Evolutionary conservation across 2,888 invertebrate genomes (phyloP).

Genomic region (Spilosoma lubricipeda): DNA sequence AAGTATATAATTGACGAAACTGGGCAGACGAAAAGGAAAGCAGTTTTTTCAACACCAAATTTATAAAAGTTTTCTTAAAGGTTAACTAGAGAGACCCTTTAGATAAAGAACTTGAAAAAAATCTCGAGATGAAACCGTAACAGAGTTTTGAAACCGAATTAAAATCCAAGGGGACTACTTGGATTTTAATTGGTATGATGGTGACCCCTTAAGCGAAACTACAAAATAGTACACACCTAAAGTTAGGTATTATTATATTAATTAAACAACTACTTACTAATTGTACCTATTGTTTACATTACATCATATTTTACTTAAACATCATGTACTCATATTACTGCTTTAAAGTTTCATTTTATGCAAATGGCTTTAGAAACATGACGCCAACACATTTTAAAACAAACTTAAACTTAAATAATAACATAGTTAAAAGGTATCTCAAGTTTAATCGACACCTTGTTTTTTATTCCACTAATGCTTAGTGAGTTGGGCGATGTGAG

Average conservation of each 20-base stretch:
- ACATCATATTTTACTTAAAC: slow-evolving; percentile 32
- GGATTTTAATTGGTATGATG: not conserved
- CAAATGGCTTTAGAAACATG: slow-evolving; percentile 54
- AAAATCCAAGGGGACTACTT: too few species aligned
- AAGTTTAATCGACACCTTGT: slow-evolving; percentile 78
- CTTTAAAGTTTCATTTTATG: slow-evolving; percentile 52
- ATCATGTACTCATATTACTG: slow-evolving; percentile 39
- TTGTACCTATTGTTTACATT: not conserved
- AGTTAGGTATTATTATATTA: not conserved
- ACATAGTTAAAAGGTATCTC: slow-evolving; percentile 76
- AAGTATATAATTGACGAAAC: not conserved
- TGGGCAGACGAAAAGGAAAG: not conserved
- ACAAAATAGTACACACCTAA: not conserved
- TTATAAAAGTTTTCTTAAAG: not conserved
- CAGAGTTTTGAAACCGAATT: too few species aligned
- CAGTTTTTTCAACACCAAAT: not conserved
- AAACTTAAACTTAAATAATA: slow-evolving; percentile 76
- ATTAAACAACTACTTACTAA: not conserved
- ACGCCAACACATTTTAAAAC: slow-evolving; percentile 65
- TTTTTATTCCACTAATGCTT: slow-evolving; percentile 78
- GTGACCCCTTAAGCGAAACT: not conserved
- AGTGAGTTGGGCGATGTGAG: slow-evolving; percentile 61
- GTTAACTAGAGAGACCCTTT: not conserved
- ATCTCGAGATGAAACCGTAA: not conserved
- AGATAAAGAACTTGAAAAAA: not conserved